These are phyloP conservation scores for Auanema sp. DNA, from an alignment of 2,888 invertebrate genomes.

Conservation along the genomic window DNA sequence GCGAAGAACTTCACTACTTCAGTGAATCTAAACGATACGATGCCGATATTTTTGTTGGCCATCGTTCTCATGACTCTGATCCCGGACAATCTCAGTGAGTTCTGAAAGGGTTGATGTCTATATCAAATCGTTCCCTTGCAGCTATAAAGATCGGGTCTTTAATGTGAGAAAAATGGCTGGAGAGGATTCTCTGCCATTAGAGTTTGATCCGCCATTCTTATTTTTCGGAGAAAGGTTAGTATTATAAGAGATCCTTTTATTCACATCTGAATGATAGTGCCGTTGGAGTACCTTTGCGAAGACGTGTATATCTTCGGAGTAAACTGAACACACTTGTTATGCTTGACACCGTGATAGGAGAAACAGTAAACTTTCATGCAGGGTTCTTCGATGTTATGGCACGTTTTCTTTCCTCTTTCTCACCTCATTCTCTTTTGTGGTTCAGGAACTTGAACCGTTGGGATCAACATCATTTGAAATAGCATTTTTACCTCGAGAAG, in stretches of 20 bases:
- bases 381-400: conserved; percentile 34
- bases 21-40: conserved; percentile 20
- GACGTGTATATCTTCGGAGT: conserved; percentile 32
- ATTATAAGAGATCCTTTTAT: neutral
- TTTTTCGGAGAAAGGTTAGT: conserved; percentile 45
- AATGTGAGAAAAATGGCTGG: conserved; percentile 29
- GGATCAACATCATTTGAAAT: conserved; percentile 93
- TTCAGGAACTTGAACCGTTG: conserved; percentile 81
- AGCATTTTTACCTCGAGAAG: conserved; percentile 88
- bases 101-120: neutral
- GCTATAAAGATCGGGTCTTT: conserved; percentile 17
- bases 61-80: conserved; percentile 12
- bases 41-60: conserved; percentile 18
- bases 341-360: conserved; percentile 36
- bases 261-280: conserved; percentile 24
- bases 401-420: neutral
- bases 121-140: neutral
- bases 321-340: conserved; percentile 22
- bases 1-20: conserved; percentile 75
- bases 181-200: conserved; percentile 30
- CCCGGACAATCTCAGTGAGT: conserved; percentile 9
- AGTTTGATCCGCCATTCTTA: conserved; percentile 42
- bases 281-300: conserved; percentile 33
- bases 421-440: neutral
- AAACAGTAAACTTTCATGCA: conserved; percentile 37